phyloP scores from a whole-genome alignment of 1,140 invertebrate species.

The Limonius californicus region DNA sequence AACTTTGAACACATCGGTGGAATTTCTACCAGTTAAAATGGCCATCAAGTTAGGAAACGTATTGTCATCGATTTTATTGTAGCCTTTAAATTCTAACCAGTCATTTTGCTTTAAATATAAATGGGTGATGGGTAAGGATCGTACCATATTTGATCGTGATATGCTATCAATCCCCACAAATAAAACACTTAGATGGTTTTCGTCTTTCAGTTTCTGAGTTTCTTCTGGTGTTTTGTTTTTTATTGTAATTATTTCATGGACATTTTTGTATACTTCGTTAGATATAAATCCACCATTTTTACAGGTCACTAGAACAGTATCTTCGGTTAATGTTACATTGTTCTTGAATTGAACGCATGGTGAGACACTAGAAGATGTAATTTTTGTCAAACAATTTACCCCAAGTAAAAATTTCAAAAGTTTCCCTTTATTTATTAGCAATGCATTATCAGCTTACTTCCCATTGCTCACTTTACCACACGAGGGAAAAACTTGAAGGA shows the following conservation, averaged over 20 bases:
- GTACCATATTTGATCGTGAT: conserved; percentile 70
- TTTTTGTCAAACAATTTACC: no score
- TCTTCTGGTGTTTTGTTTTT: conserved; percentile 36
- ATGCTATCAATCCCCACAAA: conserved; percentile 79
- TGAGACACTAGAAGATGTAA: conserved; percentile 15
- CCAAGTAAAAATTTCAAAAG: no score
- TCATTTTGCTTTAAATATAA: conserved; percentile 54
- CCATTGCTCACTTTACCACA: no score
- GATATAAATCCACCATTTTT: conserved; percentile 19
- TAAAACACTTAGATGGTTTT: conserved; percentile 56
- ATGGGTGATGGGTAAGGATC: conserved; percentile 71
- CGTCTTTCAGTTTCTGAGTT: conserved; percentile 18
- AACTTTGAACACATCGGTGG: conserved; percentile 46
- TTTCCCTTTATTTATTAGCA: no score
- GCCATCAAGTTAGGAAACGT: conserved; percentile 82
- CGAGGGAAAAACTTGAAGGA: no score
- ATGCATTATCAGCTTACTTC: no score
- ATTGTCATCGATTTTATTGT: conserved; percentile 71
- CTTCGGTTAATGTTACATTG: background rate
- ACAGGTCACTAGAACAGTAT: background rate
- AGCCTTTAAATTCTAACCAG: conserved; percentile 57
- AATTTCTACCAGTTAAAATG: conserved; percentile 62
- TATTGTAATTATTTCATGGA: conserved; percentile 46
- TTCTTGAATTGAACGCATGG: background rate
- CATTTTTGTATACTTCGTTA: conserved; percentile 49